Base-by-base conservation (phyloP, 64 coral and sea anemone species). In the Trachythela sp. region DNA sequence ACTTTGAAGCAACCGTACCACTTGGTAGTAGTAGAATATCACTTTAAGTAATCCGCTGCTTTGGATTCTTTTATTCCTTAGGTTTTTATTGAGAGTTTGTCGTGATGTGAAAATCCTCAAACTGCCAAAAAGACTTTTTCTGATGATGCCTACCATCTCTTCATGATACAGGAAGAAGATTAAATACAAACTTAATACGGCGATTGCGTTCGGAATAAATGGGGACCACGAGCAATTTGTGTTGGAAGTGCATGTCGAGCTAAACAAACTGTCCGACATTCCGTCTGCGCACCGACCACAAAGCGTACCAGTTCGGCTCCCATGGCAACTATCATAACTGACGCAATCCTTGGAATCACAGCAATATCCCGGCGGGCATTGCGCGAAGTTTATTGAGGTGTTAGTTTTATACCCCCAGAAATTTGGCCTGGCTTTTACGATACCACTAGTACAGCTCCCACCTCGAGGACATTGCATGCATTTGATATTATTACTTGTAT, bases 321-420 rank as follows among this genome's bases (percentile, higher is more conserved):
- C 75, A 2, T 80, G 37, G 32, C 75, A 80, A 80, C 75, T 80
- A 18, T 80, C 18, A 39, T 80, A 80, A 15, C 10, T 37, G 9
- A 37, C 37, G 17, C 75, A 80, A 80, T 80, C 37, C 2, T 80
- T 39, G 33, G 75, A 37, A 37, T 80, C 33, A 38, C 75, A 80
- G 32, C 75, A 80, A 39, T 80, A 80, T 35, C 75, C 75, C 37
- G 75, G 75, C 20, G 75, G 75, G 75, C 75, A 80, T 35, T 80
- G 31, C 9, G 37, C 75, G 20, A 80, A 80, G 7, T 37, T 80
- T 13, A 80, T 18, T 14, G 13, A 5, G 26, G 26, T 37, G 31
- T 80, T 39, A 2, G 15, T 37, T 80, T 80, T 80, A 29, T 80
- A 80, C 0, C 75, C 75, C 75, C 75, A 80, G 33, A 80, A 80